Conservation (phyloP, 2,113 vertebrate genomes). For the Thermophis baileyi region DNA sequence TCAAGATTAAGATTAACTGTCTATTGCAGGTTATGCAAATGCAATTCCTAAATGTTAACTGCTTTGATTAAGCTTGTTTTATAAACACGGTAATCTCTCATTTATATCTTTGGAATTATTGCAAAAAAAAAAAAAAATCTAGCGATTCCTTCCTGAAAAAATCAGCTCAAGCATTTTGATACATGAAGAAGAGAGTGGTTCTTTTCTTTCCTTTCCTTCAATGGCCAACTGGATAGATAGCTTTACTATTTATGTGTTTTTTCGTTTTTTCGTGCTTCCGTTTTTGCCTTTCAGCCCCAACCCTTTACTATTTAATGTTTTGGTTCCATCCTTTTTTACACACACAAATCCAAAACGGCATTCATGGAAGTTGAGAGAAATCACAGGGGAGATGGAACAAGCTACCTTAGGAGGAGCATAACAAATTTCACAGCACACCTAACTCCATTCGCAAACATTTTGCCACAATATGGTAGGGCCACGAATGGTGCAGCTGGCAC, state of each 20-base stretch:
- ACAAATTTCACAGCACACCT: too few species aligned
- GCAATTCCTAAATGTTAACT: not conserved
- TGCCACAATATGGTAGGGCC: not conserved
- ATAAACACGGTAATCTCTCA: not conserved
- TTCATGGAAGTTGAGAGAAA: not conserved
- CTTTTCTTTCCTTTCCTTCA: not conserved
- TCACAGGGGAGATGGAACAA: not conserved
- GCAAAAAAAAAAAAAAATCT: not conserved
- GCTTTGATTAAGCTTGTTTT: not conserved
- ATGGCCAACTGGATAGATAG: not conserved
- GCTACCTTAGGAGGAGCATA: too few species aligned
- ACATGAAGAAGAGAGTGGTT: not conserved
- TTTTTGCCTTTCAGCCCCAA: too few species aligned
- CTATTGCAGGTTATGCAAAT: not conserved
- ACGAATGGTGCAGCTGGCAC: not conserved
- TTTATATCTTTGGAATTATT: not conserved
- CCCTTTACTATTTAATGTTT: not conserved
- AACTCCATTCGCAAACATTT: not conserved
- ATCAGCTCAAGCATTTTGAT: not conserved
- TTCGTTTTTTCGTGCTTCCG: too few species aligned
- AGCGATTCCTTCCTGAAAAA: not conserved
- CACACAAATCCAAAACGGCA: not conserved
- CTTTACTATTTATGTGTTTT: too few species aligned
- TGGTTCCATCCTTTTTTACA: not conserved
- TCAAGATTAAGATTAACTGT: not conserved